Conservation (phyloP, 2,888 invertebrate genomes). For the Tetranychus piercei region DNA sequence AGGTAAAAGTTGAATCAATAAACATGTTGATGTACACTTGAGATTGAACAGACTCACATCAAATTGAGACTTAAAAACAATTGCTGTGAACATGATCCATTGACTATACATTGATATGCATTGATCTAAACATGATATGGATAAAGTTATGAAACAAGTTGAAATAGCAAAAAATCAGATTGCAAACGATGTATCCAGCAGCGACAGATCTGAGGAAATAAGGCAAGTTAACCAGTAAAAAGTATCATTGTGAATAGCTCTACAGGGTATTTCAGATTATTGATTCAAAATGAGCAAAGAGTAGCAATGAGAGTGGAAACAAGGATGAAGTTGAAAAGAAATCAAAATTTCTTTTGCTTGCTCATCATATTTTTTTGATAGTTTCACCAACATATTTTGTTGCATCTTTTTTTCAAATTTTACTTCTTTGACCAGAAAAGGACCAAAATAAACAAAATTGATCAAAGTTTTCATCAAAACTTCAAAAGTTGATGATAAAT, state of each 20-base stretch:
- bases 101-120: neutral
- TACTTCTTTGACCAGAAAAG: too few relatives aligned
- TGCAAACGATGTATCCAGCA: neutral
- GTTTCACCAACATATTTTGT: too few relatives aligned
- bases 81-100: neutral
- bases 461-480: too few relatives aligned
- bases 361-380: too few relatives aligned
- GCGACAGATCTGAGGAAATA: neutral
- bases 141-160: neutral
- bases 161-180: neutral
- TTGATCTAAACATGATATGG: neutral
- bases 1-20: neutral
- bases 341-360: too few relatives aligned
- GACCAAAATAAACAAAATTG: too few relatives aligned
- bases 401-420: too few relatives aligned
- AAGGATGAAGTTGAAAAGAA: too few relatives aligned
- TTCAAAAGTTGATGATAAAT: too few relatives aligned
- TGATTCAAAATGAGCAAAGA: neutral
- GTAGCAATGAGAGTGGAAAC: too few relatives aligned
- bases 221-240: neutral
- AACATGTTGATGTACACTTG: neutral
- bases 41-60: neutral
- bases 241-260: neutral
- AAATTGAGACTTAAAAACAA: slow-evolving; percentile 1
- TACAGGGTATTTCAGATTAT: neutral